Base-by-base conservation (phyloP, 2,888 invertebrate species). In the Sisyra terminalis region DNA sequence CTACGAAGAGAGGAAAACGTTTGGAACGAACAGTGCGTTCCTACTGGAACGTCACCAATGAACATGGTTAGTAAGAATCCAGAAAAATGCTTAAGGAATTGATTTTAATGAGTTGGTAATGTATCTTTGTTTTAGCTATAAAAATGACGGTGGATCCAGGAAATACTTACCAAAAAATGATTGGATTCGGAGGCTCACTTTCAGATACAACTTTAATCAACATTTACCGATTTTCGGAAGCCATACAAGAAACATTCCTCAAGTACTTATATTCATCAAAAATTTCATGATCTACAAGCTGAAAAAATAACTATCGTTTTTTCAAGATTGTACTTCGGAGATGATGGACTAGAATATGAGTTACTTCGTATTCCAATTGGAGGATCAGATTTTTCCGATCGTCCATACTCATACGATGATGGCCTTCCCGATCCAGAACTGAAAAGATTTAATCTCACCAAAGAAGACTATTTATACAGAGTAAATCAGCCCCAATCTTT, bases 131-230 rank as follows among this genome's bases (percentile, higher is more conserved):
- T 24, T 24, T 7, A 24, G 24, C 24, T 7, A 24, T 24, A 24
- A 24, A 24, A 24, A 24, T 24, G 24, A 24, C 24, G 24, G 24
- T 24, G 3, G 24, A 24, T 24, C 24, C 24, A 24, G 24, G 24
- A 24, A 24, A 24, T 24, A 24, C 24, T 24, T 24, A 5, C 24
- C 24, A 24, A 7, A 24, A 7, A 24, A 24, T 24, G 24, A 5
- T 24, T 24, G 90, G 90, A 0, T 92, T 86, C 57, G 92, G 92
- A 0, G 90, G 86, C 0, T 84, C 89, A 0, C 83, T 90, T 46
- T 92, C 90, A 2, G 57, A 57, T 45, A 42, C 65, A 2, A 64
- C 71, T 2, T 76, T 78, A 1, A 73, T 86, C 11, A 85, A 86
- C 56, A 74, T 37, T 37, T n/a, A 15, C 17, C 10, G 10, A 16